Conservation (phyloP, 2,113 vertebrate genomes). For the Poeciliopsis retropinna region DNA sequence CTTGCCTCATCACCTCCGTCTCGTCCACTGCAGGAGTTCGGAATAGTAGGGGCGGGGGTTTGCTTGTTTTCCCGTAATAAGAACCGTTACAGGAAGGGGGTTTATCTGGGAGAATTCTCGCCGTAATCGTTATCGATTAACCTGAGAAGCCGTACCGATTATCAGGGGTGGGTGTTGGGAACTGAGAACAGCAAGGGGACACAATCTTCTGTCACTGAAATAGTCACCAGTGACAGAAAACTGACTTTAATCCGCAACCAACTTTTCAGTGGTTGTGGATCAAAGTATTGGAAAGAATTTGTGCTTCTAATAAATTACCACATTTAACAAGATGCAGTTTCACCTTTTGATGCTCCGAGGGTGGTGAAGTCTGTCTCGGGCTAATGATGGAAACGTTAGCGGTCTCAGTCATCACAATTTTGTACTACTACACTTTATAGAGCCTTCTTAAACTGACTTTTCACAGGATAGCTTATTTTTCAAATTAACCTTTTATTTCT, state of each 20-base stretch:
- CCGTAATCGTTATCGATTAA: conserved; percentile 79
- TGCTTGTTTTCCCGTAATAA: conserved; percentile 64
- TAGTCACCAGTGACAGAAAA: conserved; percentile 5
- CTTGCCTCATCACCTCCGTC: conserved; percentile 22
- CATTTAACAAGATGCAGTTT: conserved; percentile 5
- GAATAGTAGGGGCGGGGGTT: conserved; percentile 6
- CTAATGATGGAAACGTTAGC: neutral
- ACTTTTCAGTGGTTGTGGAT: neutral
- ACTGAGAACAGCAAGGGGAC: conserved; percentile 26
- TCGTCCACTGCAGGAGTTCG: conserved; percentile 14
- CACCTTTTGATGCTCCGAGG: conserved; percentile 1
- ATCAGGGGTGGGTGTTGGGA: conserved; percentile 4
- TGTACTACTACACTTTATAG: neutral
- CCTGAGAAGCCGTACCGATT: conserved; percentile 28
- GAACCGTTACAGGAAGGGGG: conserved; percentile 71
- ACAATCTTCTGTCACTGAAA: conserved; percentile 63
- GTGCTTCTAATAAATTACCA: neutral
- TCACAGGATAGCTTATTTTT: neutral
- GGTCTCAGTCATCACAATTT: conserved; percentile 4
- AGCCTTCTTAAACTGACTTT: neutral
- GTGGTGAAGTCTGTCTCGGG: neutral
- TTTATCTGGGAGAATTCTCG: conserved; percentile 69
- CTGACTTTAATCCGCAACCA: too few species aligned
- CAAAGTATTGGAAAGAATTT: neutral
- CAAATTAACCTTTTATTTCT: conserved; percentile 12